Percentiles rank a stretch among this genome's conserved stretches.
phyloP scores from a whole-genome alignment of 2,113 vertebrate species.

The Gavia stellata region DNA sequence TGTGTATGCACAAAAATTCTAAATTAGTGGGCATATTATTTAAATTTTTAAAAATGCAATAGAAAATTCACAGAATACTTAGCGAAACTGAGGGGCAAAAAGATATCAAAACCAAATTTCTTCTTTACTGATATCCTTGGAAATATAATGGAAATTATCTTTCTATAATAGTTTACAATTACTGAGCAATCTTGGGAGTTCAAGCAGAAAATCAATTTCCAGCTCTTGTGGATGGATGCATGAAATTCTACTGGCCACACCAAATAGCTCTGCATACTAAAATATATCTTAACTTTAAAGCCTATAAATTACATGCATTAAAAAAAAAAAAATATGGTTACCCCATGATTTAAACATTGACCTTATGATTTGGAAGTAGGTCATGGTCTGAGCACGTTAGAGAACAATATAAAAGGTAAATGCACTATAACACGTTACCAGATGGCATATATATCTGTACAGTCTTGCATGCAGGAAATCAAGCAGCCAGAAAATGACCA shows the following conservation, averaged over 20 bases:
- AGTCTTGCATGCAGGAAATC: background rate
- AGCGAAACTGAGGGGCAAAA: background rate
- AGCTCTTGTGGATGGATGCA: background rate
- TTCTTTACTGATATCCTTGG: background rate
- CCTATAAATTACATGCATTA: background rate
- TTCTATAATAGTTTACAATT: slow-evolving; percentile 37
- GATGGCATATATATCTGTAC: background rate
- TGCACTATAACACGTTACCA: background rate
- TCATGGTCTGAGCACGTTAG: background rate
- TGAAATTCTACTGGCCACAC: slow-evolving; percentile 2
- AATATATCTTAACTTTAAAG: background rate
- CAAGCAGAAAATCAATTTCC: slow-evolving; percentile 57
- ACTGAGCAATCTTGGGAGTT: slow-evolving; percentile 30
- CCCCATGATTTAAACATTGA: background rate
- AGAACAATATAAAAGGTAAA: background rate
- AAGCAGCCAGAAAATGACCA: background rate
- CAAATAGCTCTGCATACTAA: background rate
- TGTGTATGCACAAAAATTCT: background rate
- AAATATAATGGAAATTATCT: slow-evolving; percentile 19
- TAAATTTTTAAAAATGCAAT: background rate
- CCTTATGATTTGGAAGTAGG: background rate
- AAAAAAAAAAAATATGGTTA: background rate
- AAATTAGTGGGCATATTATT: background rate
- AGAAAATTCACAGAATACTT: background rate
- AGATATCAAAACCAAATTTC: background rate